Conservation (phyloP, 2,888 invertebrate genomes). For the Sympetrum striolatum region DNA sequence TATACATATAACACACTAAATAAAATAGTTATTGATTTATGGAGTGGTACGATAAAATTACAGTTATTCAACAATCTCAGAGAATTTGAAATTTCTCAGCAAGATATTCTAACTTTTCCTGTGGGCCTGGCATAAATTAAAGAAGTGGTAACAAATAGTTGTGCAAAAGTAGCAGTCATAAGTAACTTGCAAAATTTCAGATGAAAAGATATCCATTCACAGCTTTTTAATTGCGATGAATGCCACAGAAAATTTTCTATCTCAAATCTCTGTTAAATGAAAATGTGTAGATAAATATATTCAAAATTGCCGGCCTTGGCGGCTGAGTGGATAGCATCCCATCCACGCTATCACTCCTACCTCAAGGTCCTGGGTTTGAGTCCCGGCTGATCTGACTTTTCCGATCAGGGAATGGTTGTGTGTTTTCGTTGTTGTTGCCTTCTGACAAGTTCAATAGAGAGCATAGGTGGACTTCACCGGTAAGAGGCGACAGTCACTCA, state of each 20-base stretch:
- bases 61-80: not conserved
- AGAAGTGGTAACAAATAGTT: not conserved
- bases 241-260: not conserved
- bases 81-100: not conserved
- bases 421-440: too few species aligned
- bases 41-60: not conserved
- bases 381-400: too few species aligned
- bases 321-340: too few species aligned
- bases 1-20: not conserved
- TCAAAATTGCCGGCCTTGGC: too few species aligned
- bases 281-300: not conserved
- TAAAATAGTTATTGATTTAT: not conserved
- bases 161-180: constrained; percentile 9
- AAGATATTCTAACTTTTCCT: not conserved
- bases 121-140: not conserved
- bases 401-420: too few species aligned
- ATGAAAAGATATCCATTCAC: not conserved
- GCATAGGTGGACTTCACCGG: too few species aligned
- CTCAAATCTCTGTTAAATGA: not conserved
- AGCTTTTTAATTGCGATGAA: not conserved
- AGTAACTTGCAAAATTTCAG: not conserved
- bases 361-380: too few species aligned
- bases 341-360: too few species aligned
- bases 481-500: too few species aligned
- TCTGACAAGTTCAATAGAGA: too few species aligned